Conservation (phyloP, 1,140 invertebrate species). For the Physella acuta region DNA sequence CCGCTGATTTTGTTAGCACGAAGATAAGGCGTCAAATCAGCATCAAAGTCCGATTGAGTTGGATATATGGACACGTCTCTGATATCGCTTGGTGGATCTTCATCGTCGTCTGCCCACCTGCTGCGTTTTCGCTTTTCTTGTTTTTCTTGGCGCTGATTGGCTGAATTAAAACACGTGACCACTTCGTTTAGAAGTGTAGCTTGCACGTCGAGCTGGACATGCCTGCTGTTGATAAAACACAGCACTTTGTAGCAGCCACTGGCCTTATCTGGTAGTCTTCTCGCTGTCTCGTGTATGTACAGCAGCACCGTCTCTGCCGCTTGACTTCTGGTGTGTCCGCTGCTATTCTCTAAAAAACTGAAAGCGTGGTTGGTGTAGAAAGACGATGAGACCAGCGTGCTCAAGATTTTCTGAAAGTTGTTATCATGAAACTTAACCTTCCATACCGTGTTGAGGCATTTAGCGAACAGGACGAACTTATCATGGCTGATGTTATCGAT, state of each 20-base stretch:
- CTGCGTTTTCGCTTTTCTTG: neutral
- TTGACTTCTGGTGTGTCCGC: neutral
- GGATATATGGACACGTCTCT: slow-evolving; percentile 49
- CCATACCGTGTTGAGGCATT: neutral
- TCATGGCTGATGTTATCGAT: neutral
- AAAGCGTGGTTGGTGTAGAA: neutral
- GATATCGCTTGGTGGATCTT: slow-evolving; percentile 51
- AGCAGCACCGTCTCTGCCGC: neutral
- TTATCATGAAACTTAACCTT: slow-evolving; percentile 2
- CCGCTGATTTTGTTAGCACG: slow-evolving; percentile 67
- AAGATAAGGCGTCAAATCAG: slow-evolving; percentile 59
- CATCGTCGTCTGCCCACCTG: neutral
- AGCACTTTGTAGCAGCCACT: neutral
- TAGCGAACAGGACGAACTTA: neutral
- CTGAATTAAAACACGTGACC: neutral
- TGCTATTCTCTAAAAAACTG: neutral
- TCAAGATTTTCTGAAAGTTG: neutral
- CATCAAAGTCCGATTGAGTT: slow-evolving; percentile 41
- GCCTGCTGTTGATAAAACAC: neutral
- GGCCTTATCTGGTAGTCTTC: neutral
- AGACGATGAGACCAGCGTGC: neutral
- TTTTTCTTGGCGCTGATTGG: neutral
- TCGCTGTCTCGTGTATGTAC: neutral
- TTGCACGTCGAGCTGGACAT: neutral
- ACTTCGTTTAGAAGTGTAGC: neutral